phyloP scores from a whole-genome alignment of 2,113 vertebrate species.

The Nannobrachium achirus region DNA sequence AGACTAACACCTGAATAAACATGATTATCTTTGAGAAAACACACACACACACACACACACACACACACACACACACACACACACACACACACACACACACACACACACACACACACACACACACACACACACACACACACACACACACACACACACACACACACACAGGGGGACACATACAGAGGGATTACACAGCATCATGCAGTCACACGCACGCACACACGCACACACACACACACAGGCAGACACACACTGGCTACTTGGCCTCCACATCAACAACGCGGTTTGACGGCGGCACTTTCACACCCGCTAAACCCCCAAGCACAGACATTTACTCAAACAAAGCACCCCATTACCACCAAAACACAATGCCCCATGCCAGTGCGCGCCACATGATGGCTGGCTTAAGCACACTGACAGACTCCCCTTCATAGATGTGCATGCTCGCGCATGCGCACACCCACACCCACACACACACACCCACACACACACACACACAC shows the following conservation, averaged over 20 bases:
- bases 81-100: not conserved
- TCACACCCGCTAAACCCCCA: not conserved
- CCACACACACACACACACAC: not conserved
- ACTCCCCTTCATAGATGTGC: no score
- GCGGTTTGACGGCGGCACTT: not conserved
- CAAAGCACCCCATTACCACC: not conserved
- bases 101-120: not conserved
- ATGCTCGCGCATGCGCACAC: no score
- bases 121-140: not conserved
- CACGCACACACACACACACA: not conserved
- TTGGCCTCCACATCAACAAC: not conserved
- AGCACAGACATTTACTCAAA: not conserved
- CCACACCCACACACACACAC: not conserved
- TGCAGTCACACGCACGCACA: not conserved
- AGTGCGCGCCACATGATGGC: not conserved
- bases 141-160: no score
- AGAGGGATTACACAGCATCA: no score
- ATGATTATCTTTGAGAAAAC: no score
- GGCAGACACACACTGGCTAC: not conserved
- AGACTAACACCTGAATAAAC: no score
- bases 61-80: no score
- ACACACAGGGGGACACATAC: no score
- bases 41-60: no score
- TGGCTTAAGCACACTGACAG: not conserved
- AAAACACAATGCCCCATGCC: not conserved